Base-by-base conservation (phyloP, 2,888 invertebrate species). In the Aphrophora alni region DNA sequence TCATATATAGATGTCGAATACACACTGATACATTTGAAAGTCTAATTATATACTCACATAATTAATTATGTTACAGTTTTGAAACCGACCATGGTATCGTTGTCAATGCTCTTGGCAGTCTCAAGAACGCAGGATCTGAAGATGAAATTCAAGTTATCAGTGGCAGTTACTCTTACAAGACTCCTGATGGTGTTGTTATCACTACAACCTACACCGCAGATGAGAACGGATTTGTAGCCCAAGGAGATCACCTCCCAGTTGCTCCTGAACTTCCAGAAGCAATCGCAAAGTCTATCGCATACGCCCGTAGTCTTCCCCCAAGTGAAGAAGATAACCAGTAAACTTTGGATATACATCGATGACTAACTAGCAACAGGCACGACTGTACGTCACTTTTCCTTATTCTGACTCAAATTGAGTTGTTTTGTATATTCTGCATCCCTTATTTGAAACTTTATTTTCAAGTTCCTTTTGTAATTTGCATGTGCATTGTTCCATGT, bases 221-320 rank as follows among this genome's bases (percentile, higher is more conserved):
- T 85, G 93, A 93, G 87, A 91, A 92, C 84, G 94, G 94, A 80
- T 94, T 92, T 90, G 92, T 91, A 85, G 92, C 93, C 0, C 89
- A 91, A 73, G 91, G 85, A 38, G 84, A 84, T 44, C 85, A 84
- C 25, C 83, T 78, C 17, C 85, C 85, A 26, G 83, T 83, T 75
- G 77, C 33, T 75, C 84, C n/a, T 77, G 81, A 1, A 21, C 79
- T 79, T 1, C 75, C 83, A 8, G 80, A 82, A 17, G 75, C 72
- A 24, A 83, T 83, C 75, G 82, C 81, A 38, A 76, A 72, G 27
- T 73, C 81, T 33, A 68, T 81, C 26, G 81, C 78, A 44, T 81
- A 81, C 78, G 73, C 72, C 28, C 27, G 78, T 8, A 78, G 78
- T 59, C 78, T 78, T 7, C 78, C 78, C 0, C 78, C 78, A 33